A percentile compares a stretch with the other conserved stretches of the same genome.
Evolutionary conservation across 2,888 invertebrate species (phyloP).

Genomic region (Sacculina carcini): DNA sequence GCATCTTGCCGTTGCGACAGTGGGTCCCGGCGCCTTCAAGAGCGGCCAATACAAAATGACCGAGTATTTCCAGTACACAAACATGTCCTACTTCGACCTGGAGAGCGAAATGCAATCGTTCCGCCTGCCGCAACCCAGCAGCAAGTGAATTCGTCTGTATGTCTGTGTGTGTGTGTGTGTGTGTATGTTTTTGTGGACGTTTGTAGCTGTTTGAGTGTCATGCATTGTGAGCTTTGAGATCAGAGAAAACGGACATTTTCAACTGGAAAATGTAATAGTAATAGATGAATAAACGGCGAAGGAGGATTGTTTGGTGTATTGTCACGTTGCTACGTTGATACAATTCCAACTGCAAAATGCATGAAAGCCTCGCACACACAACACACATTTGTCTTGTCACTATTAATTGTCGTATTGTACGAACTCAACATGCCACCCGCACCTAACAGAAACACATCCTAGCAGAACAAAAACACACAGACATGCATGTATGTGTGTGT

Average conservation of each 20-base stretch:
- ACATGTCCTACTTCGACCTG: neutral
- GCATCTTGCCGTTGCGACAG: no score
- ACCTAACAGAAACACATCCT: no score
- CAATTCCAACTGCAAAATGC: no score
- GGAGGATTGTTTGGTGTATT: no score
- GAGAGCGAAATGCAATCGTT: neutral
- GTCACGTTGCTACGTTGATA: no score
- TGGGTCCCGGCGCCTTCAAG: neutral
- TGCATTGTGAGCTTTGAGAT: neutral
- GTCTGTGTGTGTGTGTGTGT: neutral
- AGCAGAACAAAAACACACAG: neutral
- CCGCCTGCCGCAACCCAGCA: neutral
- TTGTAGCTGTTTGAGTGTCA: conserved; percentile 2
- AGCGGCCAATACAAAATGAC: neutral
- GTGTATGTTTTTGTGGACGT: conserved; percentile 3
- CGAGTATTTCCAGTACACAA: neutral
- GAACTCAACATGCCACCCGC: no score
- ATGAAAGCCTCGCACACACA: no score
- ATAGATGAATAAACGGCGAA: no score
- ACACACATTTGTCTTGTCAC: no score
- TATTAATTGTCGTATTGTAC: no score
- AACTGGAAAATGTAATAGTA: no score
- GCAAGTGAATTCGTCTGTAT: neutral
- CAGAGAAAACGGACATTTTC: no score
- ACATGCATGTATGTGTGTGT: neutral